Percentiles rank a stretch among this genome's conserved stretches.
Evolutionary conservation across 2,888 invertebrate species (phyloP).

Genomic region (Hypolimnas misippus): DNA sequence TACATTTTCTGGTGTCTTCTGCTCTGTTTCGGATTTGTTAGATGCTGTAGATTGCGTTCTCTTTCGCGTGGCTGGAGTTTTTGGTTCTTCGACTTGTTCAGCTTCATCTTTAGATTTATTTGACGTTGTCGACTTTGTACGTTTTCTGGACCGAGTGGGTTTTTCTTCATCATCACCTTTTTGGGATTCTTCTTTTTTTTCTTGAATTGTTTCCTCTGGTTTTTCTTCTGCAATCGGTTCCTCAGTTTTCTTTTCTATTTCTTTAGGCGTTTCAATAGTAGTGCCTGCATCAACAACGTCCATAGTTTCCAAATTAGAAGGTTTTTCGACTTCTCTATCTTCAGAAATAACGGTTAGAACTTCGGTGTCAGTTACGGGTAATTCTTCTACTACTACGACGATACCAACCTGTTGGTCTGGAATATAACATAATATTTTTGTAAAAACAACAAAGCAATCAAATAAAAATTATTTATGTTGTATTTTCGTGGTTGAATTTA

Average conservation of each 20-base stretch:
- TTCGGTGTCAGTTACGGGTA: neutral
- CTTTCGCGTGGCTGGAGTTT: constrained; percentile 63
- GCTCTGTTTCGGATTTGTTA: constrained; percentile 56
- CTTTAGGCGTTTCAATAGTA: constrained; percentile 12
- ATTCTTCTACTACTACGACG: constrained; percentile 10
- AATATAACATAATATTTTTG: neutral
- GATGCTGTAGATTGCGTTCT: constrained; percentile 63
- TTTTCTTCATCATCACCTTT: constrained; percentile 17
- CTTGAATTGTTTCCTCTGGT: neutral
- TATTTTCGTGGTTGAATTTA: no score
- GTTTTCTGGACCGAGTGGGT: constrained; percentile 20
- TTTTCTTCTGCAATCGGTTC: neutral
- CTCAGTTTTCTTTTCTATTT: neutral
- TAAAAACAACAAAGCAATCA: neutral
- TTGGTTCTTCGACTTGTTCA: constrained; percentile 43
- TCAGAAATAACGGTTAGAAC: neutral
- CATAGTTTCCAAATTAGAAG: neutral
- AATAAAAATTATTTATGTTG: no score
- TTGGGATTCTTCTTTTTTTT: neutral
- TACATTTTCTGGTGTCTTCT: constrained; percentile 53
- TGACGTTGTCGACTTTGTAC: constrained; percentile 46
- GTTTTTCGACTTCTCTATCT: neutral
- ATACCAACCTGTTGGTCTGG: neutral
- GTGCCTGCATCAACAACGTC: neutral
- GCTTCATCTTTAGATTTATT: constrained; percentile 44